A percentile compares a stretch with the other conserved stretches of the same genome.
phyloP scores from a whole-genome alignment of 2,113 vertebrate genomes.

The Callochromis pleurospilus region DNA sequence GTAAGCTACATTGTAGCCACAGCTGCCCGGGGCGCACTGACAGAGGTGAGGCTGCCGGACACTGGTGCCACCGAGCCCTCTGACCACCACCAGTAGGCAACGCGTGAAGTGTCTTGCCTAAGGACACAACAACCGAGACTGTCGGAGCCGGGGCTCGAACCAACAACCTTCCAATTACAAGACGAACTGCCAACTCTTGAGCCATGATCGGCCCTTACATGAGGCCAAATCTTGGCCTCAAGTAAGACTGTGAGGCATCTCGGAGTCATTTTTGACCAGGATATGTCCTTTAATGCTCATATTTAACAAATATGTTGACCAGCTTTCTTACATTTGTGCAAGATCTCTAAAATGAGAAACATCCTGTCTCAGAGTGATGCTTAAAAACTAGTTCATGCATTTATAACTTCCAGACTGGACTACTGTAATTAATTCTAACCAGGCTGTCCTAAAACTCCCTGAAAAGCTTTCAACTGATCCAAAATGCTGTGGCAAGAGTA shows the following conservation, averaged over 20 bases:
- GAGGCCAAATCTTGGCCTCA: not conserved
- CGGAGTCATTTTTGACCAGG: not conserved
- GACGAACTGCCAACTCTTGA: not conserved
- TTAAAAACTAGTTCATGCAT: not conserved
- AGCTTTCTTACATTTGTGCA: not conserved
- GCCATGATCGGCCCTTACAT: not conserved
- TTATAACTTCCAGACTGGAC: not conserved
- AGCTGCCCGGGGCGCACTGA: fast-evolving
- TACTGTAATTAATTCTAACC: not conserved
- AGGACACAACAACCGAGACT: not conserved
- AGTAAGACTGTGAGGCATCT: not conserved
- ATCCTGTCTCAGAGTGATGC: not conserved
- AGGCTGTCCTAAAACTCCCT: not conserved
- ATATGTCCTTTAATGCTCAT: not conserved
- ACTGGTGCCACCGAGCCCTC: not conserved
- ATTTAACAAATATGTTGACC: not conserved
- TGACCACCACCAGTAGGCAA: not conserved
- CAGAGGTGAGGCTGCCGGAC: not conserved
- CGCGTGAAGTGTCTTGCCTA: not conserved
- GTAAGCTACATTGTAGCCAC: not conserved
- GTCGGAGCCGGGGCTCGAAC: fast-evolving
- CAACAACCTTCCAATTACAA: not conserved
- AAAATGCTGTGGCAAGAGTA: not conserved
- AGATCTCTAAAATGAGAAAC: not conserved
- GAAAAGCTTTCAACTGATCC: not conserved